These are phyloP conservation scores for Calcarius ornatus DNA, from an alignment of 2,113 vertebrate genomes.

Conservation along the genomic window DNA sequence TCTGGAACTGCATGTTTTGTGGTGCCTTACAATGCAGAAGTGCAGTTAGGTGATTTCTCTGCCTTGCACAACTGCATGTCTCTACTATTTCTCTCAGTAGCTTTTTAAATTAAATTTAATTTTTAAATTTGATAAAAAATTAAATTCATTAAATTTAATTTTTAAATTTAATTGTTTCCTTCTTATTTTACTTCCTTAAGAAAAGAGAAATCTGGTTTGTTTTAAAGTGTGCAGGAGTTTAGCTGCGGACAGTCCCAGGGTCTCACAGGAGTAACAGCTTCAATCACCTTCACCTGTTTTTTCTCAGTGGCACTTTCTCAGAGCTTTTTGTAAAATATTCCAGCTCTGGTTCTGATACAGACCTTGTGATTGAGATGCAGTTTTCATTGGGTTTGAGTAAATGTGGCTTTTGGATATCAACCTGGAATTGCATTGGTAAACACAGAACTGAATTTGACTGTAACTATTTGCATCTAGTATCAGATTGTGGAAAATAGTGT, in stretches of 20 bases:
- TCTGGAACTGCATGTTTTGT: background rate
- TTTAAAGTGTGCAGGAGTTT: background rate
- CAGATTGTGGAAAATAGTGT: background rate
- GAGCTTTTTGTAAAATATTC: background rate
- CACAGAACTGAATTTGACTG: constrained; percentile 37
- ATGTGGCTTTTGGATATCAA: background rate
- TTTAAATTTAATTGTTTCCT: background rate
- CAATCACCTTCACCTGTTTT: background rate
- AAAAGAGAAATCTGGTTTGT: background rate
- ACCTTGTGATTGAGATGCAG: constrained; percentile 2
- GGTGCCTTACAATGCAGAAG: background rate
- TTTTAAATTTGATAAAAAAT: too few relatives aligned
- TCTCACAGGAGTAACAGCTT: background rate
- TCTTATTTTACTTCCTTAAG: background rate
- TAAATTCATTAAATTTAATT: too few relatives aligned
- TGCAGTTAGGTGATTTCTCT: background rate
- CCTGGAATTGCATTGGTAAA: constrained; percentile 44
- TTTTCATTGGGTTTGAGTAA: constrained; percentile 24
- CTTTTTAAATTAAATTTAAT: too few relatives aligned
- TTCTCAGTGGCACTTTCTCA: background rate
- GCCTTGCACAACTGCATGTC: background rate
- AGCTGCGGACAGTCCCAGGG: rapidly evolving
- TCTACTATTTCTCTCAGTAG: background rate
- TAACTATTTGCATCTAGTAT: constrained; percentile 32
- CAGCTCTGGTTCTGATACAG: background rate